These are phyloP conservation scores for Wiebesia pumilae DNA, from an alignment of 1,140 invertebrate genomes.

Conservation along the genomic window DNA sequence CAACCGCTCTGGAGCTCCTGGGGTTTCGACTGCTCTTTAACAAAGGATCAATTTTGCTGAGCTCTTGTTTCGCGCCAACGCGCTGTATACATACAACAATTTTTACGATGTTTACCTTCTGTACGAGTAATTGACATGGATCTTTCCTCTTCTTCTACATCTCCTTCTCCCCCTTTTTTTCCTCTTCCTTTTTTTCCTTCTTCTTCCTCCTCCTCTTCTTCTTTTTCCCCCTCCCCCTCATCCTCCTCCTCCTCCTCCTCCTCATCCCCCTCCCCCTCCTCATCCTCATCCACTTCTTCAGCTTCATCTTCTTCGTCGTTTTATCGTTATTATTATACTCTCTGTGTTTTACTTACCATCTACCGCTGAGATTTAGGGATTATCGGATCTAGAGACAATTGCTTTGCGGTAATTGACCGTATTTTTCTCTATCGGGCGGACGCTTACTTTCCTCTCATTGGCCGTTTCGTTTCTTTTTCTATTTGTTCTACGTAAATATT, in stretches of 20 bases:
- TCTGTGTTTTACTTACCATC: not conserved
- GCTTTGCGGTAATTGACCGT: not conserved
- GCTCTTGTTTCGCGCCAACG: slow-evolving; percentile 26
- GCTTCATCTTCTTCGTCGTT: not conserved
- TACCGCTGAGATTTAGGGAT: not conserved
- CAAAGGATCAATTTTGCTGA: slow-evolving; percentile 48
- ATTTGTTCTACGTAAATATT: not conserved
- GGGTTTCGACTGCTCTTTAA: slow-evolving; percentile 35
- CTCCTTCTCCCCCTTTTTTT: not conserved
- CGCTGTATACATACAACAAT: slow-evolving; percentile 22
- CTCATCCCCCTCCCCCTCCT: not conserved
- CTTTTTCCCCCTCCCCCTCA: not conserved
- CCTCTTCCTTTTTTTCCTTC: slow-evolving; percentile 18
- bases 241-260: not conserved
- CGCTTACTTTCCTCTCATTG: not conserved
- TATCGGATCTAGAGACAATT: not conserved
- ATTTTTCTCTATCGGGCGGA: not conserved
- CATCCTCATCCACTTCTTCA: not conserved
- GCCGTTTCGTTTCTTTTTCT: not conserved
- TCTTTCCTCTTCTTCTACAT: not conserved
- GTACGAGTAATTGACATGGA: slow-evolving; percentile 34
- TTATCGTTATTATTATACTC: not conserved
- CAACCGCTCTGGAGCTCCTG: slow-evolving; percentile 1
- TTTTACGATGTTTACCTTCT: slow-evolving; percentile 49
- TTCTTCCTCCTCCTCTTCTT: not conserved